A percentile compares a stretch with the other conserved stretches of the same genome.
Conservation (phyloP, 2,888 invertebrate species). For the Tetragonula carbonaria region DNA sequence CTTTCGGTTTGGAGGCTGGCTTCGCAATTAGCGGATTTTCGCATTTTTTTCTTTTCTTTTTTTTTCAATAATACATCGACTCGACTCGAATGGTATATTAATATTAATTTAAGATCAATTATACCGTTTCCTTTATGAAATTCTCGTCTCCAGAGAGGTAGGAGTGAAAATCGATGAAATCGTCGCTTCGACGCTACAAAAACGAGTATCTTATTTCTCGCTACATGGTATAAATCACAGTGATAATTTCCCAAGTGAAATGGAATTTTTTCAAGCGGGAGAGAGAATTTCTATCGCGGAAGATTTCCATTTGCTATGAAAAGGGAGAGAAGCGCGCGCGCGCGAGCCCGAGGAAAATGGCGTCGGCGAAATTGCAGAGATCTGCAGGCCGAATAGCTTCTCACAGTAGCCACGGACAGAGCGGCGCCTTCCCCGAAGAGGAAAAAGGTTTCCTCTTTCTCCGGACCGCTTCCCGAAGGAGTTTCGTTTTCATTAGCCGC, state of each 20-base stretch:
- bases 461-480: constrained; percentile 32
- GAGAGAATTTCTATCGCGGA: background rate
- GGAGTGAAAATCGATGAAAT: too few species aligned
- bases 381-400: constrained; percentile 55
- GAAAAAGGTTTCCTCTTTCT: constrained; percentile 24
- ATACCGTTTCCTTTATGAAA: background rate
- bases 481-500: constrained; percentile 71
- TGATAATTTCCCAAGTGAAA: too few species aligned
- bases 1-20: background rate
- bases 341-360: constrained; percentile 45
- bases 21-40: background rate
- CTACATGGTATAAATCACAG: too few species aligned
- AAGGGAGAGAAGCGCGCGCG: background rate
- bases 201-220: too few species aligned
- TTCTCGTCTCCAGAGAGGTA: too few species aligned
- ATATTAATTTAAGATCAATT: too few species aligned
- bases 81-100: too few species aligned
- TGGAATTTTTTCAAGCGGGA: background rate
- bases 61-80: too few species aligned
- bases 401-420: constrained; percentile 63
- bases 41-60: background rate
- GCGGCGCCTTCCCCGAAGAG: constrained; percentile 39
- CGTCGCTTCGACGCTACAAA: too few species aligned
- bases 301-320: background rate
- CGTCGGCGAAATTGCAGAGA: constrained; percentile 54